phyloP scores from a whole-genome alignment of 2,113 vertebrate species.

The Ivindomyrus marchei region DNA sequence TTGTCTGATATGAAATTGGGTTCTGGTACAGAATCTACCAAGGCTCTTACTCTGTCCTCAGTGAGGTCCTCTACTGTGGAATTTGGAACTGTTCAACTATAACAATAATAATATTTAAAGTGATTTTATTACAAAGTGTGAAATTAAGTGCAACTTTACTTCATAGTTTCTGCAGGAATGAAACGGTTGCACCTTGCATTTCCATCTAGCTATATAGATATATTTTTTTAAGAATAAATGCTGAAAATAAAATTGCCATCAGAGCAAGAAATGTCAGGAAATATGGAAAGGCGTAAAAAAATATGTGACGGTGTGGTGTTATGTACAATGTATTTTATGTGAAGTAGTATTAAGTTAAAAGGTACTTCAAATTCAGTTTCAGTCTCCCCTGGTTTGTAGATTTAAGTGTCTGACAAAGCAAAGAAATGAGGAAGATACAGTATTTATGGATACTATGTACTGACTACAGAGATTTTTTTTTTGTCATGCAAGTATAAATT shows the following conservation, averaged over 20 bases:
- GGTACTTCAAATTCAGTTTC: neutral
- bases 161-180: neutral
- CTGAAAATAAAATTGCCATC: neutral
- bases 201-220: neutral
- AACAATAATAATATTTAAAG: neutral
- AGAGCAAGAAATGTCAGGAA: neutral
- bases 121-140: neutral
- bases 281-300: neutral
- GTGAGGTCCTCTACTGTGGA: neutral
- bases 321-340: neutral
- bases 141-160: neutral
- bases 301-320: neutral
- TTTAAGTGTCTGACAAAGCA: neutral
- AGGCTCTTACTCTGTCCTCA: neutral
- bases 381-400: neutral
- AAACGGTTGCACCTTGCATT: neutral
- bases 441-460: neutral
- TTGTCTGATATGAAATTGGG: neutral
- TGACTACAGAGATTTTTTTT: neutral
- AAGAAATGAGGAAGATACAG: neutral
- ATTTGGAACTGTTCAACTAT: neutral
- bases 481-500: conserved; percentile 11
- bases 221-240: neutral
- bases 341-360: neutral
- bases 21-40: neutral